A percentile compares a stretch with the other conserved stretches of the same genome.
These are phyloP conservation scores for Ferrisia virgata DNA, from an alignment of 2,888 invertebrate species.

Conservation along the genomic window DNA sequence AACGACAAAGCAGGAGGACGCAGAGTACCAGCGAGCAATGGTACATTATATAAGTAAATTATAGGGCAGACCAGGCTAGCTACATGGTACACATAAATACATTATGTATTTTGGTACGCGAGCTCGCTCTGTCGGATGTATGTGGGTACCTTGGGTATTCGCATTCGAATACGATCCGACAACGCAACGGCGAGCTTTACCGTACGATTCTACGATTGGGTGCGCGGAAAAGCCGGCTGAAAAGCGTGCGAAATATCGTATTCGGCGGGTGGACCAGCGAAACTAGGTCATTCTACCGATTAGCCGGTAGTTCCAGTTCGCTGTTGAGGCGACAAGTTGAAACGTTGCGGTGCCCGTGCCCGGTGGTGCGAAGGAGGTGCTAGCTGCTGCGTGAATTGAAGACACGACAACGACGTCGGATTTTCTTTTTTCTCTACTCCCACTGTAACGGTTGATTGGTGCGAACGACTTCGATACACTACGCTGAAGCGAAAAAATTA, in stretches of 20 bases:
- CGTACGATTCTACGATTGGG: neutral
- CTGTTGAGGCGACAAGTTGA: neutral
- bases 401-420: neutral
- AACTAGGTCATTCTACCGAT: conserved; percentile 4
- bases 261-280: neutral
- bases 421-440: no score
- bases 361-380: neutral
- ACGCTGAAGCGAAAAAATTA: no score
- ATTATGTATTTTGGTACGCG: no score
- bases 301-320: neutral
- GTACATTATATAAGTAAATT: no score
- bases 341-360: no score
- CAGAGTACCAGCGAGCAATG: no score
- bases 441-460: no score
- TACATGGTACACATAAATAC: no score
- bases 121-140: neutral
- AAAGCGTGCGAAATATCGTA: neutral
- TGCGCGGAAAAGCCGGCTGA: neutral
- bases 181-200: neutral
- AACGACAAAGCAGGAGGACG: neutral
- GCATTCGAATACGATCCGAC: no score
- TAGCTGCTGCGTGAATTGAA: neutral
- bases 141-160: no score
- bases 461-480: no score
- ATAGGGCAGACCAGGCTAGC: no score